phyloP scores from a whole-genome alignment of 2,888 invertebrate genomes.

The Drosophila fungiperda region DNA sequence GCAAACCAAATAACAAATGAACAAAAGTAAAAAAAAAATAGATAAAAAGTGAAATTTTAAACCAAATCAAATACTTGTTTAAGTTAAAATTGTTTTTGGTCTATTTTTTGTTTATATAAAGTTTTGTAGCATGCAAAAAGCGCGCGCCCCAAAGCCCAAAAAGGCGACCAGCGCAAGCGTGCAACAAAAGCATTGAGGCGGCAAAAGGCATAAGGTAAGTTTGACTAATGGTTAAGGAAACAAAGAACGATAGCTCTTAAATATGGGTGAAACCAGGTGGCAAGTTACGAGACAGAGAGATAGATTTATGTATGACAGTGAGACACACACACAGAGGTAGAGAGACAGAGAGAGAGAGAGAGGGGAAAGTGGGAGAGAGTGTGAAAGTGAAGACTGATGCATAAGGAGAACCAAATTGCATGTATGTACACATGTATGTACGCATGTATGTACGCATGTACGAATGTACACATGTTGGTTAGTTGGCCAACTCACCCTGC shows the following conservation, averaged over 20 bases:
- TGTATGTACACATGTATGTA: background rate
- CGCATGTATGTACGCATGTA: background rate
- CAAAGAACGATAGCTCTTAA: conserved; percentile 2
- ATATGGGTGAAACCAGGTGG: background rate
- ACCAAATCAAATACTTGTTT: conserved; percentile 3
- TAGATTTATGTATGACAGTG: background rate
- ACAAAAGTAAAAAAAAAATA: conserved; percentile 17
- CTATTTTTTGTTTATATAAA: background rate
- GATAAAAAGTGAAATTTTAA: background rate
- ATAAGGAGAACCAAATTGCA: conserved; percentile 1
- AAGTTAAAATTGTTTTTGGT: background rate
- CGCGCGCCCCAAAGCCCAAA: conserved; percentile 16
- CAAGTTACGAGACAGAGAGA: conserved; percentile 3
- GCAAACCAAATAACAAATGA: conserved; percentile 4
- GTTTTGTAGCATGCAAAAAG: conserved; percentile 42
- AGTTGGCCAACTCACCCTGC: conserved; percentile 87
- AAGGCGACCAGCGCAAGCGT: conserved; percentile 30
- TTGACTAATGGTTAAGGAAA: background rate
- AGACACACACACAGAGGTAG: background rate
- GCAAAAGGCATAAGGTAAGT: conserved; percentile 8
- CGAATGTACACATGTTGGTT: background rate
- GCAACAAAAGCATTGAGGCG: conserved; percentile 39
- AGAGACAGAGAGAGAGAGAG: background rate
- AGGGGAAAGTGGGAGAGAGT: conserved; percentile 9
- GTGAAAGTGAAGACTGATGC: conserved; percentile 6